These are phyloP conservation scores for Caerostris darwini DNA, from an alignment of 1,140 invertebrate species.

Conservation along the genomic window DNA sequence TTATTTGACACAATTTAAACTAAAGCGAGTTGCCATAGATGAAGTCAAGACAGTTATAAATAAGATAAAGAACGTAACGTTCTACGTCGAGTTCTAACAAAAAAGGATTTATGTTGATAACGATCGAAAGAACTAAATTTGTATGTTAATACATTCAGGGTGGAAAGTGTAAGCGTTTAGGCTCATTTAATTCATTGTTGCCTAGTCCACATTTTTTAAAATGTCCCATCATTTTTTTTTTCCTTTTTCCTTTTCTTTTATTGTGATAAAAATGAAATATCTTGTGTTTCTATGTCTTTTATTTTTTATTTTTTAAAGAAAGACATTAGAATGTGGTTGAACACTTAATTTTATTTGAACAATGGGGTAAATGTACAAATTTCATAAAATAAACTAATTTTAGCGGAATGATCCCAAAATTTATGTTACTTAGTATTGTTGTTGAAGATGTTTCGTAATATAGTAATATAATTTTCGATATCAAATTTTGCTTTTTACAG, in stretches of 20 bases:
- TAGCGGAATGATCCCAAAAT: too few relatives aligned
- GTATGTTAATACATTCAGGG: background rate
- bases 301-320: too few relatives aligned
- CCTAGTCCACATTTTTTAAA: background rate
- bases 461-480: too few relatives aligned
- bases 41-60: background rate
- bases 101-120: background rate
- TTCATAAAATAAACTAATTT: too few relatives aligned
- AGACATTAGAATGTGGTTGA: too few relatives aligned
- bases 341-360: too few relatives aligned
- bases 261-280: too few relatives aligned
- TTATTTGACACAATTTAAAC: conserved; percentile 23
- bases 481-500: too few relatives aligned
- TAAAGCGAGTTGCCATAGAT: background rate
- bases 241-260: background rate
- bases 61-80: background rate
- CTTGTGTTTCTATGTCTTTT: too few relatives aligned
- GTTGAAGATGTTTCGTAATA: too few relatives aligned
- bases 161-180: background rate
- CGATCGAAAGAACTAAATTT: background rate
- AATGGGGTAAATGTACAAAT: too few relatives aligned
- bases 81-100: background rate
- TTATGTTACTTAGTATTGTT: too few relatives aligned
- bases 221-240: background rate
- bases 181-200: background rate